A percentile compares a stretch with the other conserved stretches of the same genome.
Evolutionary conservation across 2,113 vertebrate genomes (phyloP).

Genomic region (Ceratotherium simum): DNA sequence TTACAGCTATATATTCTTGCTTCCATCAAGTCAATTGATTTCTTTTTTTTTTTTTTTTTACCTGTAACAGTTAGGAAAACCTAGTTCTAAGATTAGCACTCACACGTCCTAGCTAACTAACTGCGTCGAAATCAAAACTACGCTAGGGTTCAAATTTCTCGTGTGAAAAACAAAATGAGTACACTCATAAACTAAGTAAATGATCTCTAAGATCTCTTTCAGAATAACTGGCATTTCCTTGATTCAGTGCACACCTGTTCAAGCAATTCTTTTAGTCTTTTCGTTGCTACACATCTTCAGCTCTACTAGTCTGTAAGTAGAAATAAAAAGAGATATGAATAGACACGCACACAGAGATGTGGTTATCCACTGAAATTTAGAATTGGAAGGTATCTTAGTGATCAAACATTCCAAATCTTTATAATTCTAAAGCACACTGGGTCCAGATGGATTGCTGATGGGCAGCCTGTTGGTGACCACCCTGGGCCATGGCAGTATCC

Average conservation of each 20-base stretch:
- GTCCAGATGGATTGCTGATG: too few species aligned
- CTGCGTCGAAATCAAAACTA: neutral
- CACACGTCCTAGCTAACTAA: neutral
- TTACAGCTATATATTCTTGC: neutral
- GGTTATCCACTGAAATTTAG: neutral
- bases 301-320: neutral
- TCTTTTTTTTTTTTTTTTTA: neutral
- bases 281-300: neutral
- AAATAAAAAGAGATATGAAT: neutral
- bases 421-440: neutral
- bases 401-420: neutral
- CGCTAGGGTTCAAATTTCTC: neutral
- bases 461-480: neutral
- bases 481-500: accelerated
- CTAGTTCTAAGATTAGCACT: neutral
- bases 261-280: neutral
- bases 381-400: neutral
- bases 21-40: neutral
- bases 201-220: neutral
- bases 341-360: too few species aligned
- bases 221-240: neutral
- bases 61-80: neutral
- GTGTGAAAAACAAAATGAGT: neutral
- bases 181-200: neutral
- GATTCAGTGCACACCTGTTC: too few species aligned